Conservation (phyloP, 2,888 invertebrate species). For the Epiblema foenella region DNA sequence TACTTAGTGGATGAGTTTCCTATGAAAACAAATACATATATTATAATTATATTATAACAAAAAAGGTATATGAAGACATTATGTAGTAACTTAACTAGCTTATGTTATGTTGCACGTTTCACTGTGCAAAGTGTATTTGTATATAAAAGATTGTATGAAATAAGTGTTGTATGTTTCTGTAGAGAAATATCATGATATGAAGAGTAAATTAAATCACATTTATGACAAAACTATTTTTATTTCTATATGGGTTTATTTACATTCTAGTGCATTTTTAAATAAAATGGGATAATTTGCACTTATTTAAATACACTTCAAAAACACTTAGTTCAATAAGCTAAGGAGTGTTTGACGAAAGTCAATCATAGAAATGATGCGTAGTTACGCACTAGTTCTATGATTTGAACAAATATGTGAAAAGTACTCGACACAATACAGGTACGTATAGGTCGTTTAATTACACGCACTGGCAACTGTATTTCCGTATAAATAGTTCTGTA, state of each 20-base stretch:
- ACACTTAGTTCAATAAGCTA: neutral
- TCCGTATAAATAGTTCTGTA: no score
- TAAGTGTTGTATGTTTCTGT: constrained; percentile 43
- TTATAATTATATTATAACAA: no score
- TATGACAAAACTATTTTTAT: constrained; percentile 37
- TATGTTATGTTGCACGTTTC: constrained; percentile 27
- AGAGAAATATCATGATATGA: constrained; percentile 34
- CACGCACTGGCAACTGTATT: no score
- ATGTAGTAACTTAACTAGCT: constrained; percentile 19
- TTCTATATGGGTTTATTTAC: constrained; percentile 29
- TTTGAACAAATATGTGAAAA: no score
- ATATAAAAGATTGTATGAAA: constrained; percentile 40
- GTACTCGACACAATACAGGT: no score
- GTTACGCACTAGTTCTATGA: no score
- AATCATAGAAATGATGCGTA: no score
- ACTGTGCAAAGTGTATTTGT: constrained; percentile 33
- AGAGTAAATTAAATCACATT: constrained; percentile 37
- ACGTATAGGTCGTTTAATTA: no score
- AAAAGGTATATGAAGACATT: constrained; percentile 25
- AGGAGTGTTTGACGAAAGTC: no score
- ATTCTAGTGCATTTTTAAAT: constrained; percentile 3
- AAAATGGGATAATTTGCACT: neutral
- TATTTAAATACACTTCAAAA: constrained; percentile 8
- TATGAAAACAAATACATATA: constrained; percentile 6
- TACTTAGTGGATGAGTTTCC: neutral